A percentile compares a stretch with the other conserved stretches of the same genome.
phyloP scores from a whole-genome alignment of 1,140 invertebrate species.

The Cyphomyrmex costatus region DNA sequence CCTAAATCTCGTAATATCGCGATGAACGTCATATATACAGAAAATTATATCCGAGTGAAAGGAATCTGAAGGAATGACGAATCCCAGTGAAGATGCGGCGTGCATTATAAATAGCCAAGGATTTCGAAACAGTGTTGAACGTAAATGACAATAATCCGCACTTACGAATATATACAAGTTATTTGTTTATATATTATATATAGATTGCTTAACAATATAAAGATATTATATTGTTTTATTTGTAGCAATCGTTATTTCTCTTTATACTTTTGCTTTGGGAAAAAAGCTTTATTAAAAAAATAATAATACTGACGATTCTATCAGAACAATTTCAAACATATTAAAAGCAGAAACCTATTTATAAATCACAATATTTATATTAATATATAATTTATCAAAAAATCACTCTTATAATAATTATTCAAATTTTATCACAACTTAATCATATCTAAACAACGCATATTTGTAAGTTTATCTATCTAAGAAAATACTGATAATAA shows the following conservation, averaged over 20 bases:
- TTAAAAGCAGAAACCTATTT: not conserved
- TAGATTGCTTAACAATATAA: too few relatives aligned
- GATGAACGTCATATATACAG: not conserved
- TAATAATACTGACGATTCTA: not conserved
- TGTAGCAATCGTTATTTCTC: not conserved
- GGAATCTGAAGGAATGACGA: not conserved
- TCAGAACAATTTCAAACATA: not conserved
- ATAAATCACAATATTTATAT: not conserved
- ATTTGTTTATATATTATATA: not conserved
- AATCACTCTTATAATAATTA: not conserved
- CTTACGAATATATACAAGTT: not conserved
- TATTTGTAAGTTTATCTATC: not conserved
- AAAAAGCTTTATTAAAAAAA: not conserved
- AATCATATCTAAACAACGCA: not conserved
- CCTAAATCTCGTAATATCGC: not conserved
- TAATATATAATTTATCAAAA: too few relatives aligned
- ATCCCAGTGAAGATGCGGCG: not conserved
- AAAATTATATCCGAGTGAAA: not conserved
- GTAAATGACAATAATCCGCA: not conserved
- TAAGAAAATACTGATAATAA: not conserved
- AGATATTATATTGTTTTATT: not conserved
- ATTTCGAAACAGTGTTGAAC: slow-evolving; percentile 5
- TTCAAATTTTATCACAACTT: not conserved
- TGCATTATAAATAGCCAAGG: slow-evolving; percentile 7
- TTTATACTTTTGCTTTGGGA: not conserved